phyloP scores from a whole-genome alignment of 2,113 vertebrate genomes.

The Sprattus sprattus region DNA sequence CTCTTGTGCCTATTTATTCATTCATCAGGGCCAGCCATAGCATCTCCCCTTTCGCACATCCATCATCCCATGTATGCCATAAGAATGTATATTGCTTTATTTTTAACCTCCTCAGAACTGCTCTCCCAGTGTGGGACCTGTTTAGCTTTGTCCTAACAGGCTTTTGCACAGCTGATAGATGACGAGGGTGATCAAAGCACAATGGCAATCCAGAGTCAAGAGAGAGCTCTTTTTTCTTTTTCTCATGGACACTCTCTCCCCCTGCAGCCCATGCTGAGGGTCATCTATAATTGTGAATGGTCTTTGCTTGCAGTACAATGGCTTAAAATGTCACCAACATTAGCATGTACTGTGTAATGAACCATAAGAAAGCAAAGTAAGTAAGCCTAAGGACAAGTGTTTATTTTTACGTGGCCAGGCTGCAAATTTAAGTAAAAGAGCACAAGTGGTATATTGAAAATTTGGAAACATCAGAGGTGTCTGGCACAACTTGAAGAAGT shows the following conservation, averaged over 20 bases:
- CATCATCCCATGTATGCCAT: conserved; percentile 48
- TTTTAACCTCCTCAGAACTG: conserved; percentile 31
- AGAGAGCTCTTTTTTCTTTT: not conserved
- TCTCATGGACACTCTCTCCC: not conserved
- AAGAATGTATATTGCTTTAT: conserved; percentile 35
- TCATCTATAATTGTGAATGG: not conserved
- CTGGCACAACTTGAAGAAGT: no score
- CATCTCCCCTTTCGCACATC: conserved; percentile 44
- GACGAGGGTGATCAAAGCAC: not conserved
- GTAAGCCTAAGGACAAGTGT: not conserved
- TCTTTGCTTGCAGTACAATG: not conserved
- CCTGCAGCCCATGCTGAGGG: not conserved
- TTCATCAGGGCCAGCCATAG: conserved; percentile 46
- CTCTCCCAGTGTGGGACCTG: not conserved
- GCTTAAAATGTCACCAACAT: not conserved
- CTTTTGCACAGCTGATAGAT: not conserved
- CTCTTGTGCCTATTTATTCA: conserved; percentile 57
- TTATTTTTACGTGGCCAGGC: not conserved
- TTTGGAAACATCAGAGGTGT: no score
- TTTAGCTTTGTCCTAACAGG: not conserved
- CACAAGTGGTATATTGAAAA: no score
- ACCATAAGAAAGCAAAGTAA: not conserved
- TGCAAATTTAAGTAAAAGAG: no score
- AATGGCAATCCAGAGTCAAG: not conserved
- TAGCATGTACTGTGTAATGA: no score